Conservation (phyloP, 2,888 invertebrate genomes). For the Plemyria rubiginata region DNA sequence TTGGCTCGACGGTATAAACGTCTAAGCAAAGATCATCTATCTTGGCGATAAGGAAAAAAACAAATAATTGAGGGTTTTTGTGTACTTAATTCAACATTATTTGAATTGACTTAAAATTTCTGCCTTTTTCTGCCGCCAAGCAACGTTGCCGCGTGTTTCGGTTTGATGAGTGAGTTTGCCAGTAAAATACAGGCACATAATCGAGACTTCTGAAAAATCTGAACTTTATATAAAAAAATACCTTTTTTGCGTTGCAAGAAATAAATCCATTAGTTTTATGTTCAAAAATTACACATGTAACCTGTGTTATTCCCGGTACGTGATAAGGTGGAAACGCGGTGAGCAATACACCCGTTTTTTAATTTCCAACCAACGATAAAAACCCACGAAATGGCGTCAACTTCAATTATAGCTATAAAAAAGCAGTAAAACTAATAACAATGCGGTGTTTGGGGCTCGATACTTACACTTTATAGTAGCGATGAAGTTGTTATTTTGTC, state of each 20-base stretch:
- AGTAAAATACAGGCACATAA: no score
- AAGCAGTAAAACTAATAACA: conserved; percentile 66
- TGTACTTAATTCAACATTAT: conserved; percentile 18
- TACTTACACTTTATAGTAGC: conserved; percentile 16
- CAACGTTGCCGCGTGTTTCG: no score
- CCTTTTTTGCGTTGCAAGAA: not conserved
- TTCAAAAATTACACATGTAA: conserved; percentile 32
- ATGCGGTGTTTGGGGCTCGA: conserved; percentile 45
- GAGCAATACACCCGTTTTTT: conserved; percentile 45
- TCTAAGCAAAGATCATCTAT: conserved; percentile 58
- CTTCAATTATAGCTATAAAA: conserved; percentile 70
- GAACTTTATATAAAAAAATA: no score
- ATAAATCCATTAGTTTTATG: conserved; percentile 18
- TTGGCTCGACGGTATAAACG: conserved; percentile 63
- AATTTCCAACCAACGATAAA: conserved; percentile 51
- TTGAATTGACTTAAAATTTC: conserved; percentile 19
- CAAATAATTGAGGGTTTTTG: conserved; percentile 26
- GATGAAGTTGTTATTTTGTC: conserved; percentile 1
- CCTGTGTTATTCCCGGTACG: conserved; percentile 22
- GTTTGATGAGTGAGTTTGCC: no score
- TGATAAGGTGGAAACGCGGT: conserved; percentile 13
- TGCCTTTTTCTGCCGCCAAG: no score
- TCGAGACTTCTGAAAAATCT: no score
- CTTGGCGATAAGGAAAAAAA: conserved; percentile 44
- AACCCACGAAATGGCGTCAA: conserved; percentile 62